These are phyloP conservation scores for Brachyalestes nurse DNA, from an alignment of 2,797 vertebrate species.

Conservation along the genomic window DNA sequence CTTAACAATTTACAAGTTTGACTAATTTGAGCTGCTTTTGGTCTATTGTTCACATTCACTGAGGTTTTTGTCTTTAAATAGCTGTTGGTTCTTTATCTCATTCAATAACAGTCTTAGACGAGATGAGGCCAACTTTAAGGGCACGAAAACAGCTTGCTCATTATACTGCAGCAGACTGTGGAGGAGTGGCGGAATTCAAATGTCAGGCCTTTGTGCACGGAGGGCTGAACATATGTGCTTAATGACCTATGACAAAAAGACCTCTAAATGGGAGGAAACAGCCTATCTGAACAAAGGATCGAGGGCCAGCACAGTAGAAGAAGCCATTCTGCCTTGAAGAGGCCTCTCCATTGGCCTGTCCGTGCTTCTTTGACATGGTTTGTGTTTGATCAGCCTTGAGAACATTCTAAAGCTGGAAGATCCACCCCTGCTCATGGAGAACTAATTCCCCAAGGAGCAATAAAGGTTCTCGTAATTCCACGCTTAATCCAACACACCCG, in stretches of 20 bases:
- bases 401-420: constrained; percentile 6
- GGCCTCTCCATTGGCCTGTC: neutral
- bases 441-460: constrained; percentile 10
- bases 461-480: constrained; percentile 7
- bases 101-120: no score
- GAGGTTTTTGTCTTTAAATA: neutral
- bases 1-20: neutral
- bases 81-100: neutral
- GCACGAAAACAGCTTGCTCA: neutral
- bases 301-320: constrained; percentile 38
- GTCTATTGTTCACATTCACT: neutral
- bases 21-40: neutral
- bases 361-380: constrained; percentile 2
- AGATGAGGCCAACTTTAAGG: neutral
- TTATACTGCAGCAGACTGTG: constrained; percentile 1
- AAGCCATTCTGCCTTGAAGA: constrained; percentile 25
- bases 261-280: constrained; percentile 51
- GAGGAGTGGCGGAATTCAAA: constrained; percentile 38
- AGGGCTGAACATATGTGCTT: constrained; percentile 28
- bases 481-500: neutral
- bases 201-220: constrained; percentile 45
- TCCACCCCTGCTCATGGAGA: constrained; percentile 6
- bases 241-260: constrained; percentile 52
- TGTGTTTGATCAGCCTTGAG: constrained; percentile 5
- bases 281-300: constrained; percentile 50